Evolutionary conservation across 2,797 vertebrate species (phyloP), one percentile per base, ranked within the genome.

Genomic region (Phalanger gymnotis): DNA sequence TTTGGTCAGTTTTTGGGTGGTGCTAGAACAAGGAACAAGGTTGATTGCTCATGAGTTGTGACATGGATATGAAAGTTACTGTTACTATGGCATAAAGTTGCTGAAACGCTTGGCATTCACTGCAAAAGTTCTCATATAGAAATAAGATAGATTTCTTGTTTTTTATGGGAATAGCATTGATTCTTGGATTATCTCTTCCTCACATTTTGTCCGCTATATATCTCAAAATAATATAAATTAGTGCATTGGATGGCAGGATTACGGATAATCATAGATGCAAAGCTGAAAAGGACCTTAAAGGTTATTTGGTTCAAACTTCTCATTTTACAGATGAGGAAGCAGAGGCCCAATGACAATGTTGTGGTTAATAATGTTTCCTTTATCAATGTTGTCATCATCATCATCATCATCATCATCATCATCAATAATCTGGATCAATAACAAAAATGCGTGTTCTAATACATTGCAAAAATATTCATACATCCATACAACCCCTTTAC

Each of bases 401-500:
- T 66, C 31, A 61, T 57, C 28, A 73, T 40, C 4, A 34, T 57
- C 28, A 73, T 40, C 4, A 34, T 61, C 31, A 66, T 66, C 31
- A 61, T 66, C 31, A 61, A 34, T 34, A 66, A 34, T 87, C 14
- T 12, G 10, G 13, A 87, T 87, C 9, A 51, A 47, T 87, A 51
- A 81, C 40, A 87, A 47, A 87, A 47, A 25, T 57, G 28, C 1
- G 22, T 47, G 3, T 87, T 51, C 22, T 1, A 87, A 47, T 47
- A 87, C 12, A 1, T 47, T 87, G 10, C 40, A 27, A 47, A 47
- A 87, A 51, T 87, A 73, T 27, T 96, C 30, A 55, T 90, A 91
- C 58, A 57, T 55, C 22, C 54, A 57, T 30, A 57, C 56, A 96
- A 94, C 0, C 0, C 30, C 96, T 94, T 94, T 95, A 97, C 96